These are phyloP conservation scores for Meloidogyne hapla DNA, from an alignment of 1,140 invertebrate species.

Conservation along the genomic window DNA sequence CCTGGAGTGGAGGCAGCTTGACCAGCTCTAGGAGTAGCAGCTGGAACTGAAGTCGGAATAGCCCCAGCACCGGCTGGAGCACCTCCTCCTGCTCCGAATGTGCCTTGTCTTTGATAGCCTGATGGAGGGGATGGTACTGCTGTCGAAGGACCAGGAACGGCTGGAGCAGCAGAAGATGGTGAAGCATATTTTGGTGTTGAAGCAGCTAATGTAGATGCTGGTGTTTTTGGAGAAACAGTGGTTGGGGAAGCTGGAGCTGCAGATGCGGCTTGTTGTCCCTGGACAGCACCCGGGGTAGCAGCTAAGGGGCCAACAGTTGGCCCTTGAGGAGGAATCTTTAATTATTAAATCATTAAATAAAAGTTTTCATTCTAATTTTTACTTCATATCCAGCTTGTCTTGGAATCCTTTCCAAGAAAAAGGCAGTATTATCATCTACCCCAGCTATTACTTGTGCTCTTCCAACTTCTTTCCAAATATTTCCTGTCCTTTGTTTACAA, in stretches of 20 bases:
- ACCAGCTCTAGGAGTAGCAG: neutral
- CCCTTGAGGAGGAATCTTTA: neutral
- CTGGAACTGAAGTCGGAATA: neutral
- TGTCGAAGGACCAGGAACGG: neutral
- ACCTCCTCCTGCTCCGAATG: neutral
- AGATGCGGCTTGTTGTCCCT: neutral
- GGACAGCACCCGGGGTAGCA: neutral
- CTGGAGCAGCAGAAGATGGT: neutral
- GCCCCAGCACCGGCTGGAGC: neutral
- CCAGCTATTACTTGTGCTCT: conserved; percentile 22
- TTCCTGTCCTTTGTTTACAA: conserved; percentile 12
- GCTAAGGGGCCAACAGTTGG: neutral
- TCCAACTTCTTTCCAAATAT: conserved; percentile 14
- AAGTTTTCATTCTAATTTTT: neutral
- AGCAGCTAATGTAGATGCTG: neutral
- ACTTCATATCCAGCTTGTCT: conserved; percentile 48
- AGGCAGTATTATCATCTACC: neutral
- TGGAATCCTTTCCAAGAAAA: conserved; percentile 25
- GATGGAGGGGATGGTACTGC: neutral
- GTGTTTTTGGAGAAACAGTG: neutral
- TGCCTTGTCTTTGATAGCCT: neutral
- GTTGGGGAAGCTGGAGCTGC: neutral
- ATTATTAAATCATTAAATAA: neutral
- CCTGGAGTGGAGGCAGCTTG: neutral
- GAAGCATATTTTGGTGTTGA: neutral